These are phyloP conservation scores for Conomelus anceps DNA, from an alignment of 2,888 invertebrate genomes.

Conservation along the genomic window DNA sequence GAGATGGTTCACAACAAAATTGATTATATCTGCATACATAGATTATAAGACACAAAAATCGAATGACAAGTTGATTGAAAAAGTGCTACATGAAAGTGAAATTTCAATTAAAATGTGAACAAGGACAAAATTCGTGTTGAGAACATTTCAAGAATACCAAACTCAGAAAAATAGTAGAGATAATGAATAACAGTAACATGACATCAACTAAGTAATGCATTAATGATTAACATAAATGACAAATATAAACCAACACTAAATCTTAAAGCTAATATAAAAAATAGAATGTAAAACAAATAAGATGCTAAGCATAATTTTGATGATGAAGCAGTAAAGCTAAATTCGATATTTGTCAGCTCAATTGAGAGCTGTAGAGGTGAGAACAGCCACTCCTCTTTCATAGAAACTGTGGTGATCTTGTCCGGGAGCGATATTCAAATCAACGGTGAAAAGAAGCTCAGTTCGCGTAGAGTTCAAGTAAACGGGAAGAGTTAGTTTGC, in stretches of 20 bases:
- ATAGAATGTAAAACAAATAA: not conserved
- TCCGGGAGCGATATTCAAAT: slow-evolving; percentile 82
- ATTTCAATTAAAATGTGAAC: too few relatives aligned
- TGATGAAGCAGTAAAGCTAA: not conserved
- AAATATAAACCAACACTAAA: not conserved
- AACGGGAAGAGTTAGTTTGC: slow-evolving; percentile 84
- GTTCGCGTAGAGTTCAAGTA: slow-evolving; percentile 94
- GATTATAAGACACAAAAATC: too few relatives aligned
- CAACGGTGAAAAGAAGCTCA: slow-evolving; percentile 90
- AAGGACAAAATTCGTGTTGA: too few relatives aligned
- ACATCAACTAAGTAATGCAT: not conserved
- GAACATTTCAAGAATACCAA: too few relatives aligned
- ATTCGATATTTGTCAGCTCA: slow-evolving; percentile 42
- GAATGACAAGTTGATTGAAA: too few relatives aligned
- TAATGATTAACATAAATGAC: not conserved
- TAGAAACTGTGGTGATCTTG: slow-evolving; percentile 95
- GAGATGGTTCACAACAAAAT: too few relatives aligned
- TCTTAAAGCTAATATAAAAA: not conserved
- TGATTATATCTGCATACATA: too few relatives aligned
- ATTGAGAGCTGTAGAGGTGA: slow-evolving; percentile 87
- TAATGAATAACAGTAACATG: not conserved
- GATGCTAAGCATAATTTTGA: not conserved
- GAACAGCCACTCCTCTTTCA: slow-evolving; percentile 94
- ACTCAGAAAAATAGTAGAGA: not conserved
- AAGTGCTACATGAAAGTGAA: too few relatives aligned